Evolutionary conservation across 1,140 invertebrate genomes (phyloP), one percentile per base, ranked within the genome.

Genomic region (Notospermus geniculatus): DNA sequence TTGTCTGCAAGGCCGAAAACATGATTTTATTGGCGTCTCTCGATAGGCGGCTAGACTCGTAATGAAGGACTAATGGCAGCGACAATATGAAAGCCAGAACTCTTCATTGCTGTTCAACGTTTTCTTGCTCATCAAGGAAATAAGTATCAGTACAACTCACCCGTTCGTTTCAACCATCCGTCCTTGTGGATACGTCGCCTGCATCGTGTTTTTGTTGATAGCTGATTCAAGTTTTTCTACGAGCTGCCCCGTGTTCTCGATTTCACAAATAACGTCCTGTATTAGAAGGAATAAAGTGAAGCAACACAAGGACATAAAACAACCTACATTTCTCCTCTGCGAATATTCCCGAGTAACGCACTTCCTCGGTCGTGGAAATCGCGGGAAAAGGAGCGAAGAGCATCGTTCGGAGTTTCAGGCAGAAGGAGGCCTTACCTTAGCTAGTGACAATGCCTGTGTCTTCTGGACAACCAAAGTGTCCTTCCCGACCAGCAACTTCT

Each of bases 391-490:
- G 39, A 43, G 11, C 39, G 39, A 13, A 43, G 39, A 43, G 19
- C 19, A 43, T 43, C n/a, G n/a, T n/a, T n/a, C n/a, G n/a, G n/a
- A n/a, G n/a, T n/a, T n/a, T n/a, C n/a, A n/a, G n/a, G n/a, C n/a
- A n/a, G n/a, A n/a, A n/a, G n/a, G 4, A 28, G 27, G 9, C 50
- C 46, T 54, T 62, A 76, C 74, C 69, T 74, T 76, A 4, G 74
- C 70, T 15, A 72, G 63, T 19, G 74, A 72, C 30, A 76, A 59
- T 7, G 71, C 71, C 58, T 73, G 72, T n/a, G 69, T 64, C 54
- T 70, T 72, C 57, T 74, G 72, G 22, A 67, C 36, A 0, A 76
- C 65, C 13, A 76, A 66, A 17, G 59, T 59, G 29, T 76, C 70
- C 45, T 75, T 72, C 11, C 74, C 73, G 19, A 61, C 59, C 62